A percentile compares a stretch with the other conserved stretches of the same genome.
phyloP scores from a whole-genome alignment of 2,888 invertebrate species.

The Eugnorisma glareosa region DNA sequence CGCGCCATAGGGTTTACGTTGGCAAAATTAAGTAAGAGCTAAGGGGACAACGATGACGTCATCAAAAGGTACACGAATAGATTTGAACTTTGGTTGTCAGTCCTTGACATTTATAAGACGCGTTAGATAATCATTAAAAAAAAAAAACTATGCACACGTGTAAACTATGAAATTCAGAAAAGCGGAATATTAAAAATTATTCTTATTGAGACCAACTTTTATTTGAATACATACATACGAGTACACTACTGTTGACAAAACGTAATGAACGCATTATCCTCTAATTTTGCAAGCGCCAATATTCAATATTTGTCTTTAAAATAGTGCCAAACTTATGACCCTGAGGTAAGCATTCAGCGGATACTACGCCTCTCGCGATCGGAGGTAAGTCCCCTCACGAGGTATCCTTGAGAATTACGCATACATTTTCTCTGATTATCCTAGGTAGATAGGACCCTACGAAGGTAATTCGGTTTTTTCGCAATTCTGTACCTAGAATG shows the following conservation, averaged over 20 bases:
- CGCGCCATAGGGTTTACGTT: neutral
- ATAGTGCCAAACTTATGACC: conserved; percentile 34
- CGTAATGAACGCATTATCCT: conserved; percentile 24
- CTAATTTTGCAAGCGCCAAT: conserved; percentile 33
- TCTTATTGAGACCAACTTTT: conserved; percentile 3
- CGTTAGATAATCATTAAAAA: neutral
- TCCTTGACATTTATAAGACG: neutral
- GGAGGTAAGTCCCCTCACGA: conserved; percentile 46
- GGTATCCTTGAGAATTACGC: conserved; percentile 44
- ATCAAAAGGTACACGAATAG: neutral
- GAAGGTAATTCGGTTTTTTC: conserved; percentile 37
- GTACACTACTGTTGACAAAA: conserved; percentile 4
- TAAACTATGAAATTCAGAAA: neutral
- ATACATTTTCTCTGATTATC: conserved; percentile 56
- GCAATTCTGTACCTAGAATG: conserved; percentile 28
- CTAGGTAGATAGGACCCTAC: conserved; percentile 5
- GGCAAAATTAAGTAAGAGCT: neutral
- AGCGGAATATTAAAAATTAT: neutral
- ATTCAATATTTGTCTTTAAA: conserved; percentile 43
- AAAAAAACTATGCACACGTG: neutral
- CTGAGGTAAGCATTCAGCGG: conserved; percentile 11
- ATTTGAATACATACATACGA: neutral
- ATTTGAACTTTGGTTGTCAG: neutral
- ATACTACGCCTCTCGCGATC: conserved; percentile 30
- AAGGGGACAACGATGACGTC: neutral